These are phyloP conservation scores for Penaeus japonicus DNA, from an alignment of 1,140 invertebrate species.

Conservation along the genomic window DNA sequence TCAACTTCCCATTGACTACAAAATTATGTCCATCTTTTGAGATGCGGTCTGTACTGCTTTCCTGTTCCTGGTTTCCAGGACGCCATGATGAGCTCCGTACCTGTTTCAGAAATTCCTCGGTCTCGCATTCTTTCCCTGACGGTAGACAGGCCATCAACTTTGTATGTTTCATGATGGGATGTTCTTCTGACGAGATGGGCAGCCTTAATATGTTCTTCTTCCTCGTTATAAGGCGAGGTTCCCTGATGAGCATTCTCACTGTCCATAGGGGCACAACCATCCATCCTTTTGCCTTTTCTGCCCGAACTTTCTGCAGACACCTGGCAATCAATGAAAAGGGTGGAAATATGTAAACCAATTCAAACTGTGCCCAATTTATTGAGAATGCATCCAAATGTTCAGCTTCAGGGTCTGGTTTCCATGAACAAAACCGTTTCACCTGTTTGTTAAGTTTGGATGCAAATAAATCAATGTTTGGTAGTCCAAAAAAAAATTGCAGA, in stretches of 20 bases:
- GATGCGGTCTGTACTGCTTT: neutral
- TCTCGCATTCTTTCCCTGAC: neutral
- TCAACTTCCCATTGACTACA: no score
- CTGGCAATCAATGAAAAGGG: constrained; percentile 19
- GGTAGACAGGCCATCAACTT: neutral
- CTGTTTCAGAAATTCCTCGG: neutral
- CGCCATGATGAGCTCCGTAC: neutral
- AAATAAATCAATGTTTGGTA: neutral
- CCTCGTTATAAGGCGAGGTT: neutral
- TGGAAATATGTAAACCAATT: neutral
- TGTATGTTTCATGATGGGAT: neutral
- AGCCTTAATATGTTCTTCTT: neutral
- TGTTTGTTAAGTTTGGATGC: neutral
- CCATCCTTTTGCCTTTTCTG: neutral
- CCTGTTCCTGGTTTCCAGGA: neutral
- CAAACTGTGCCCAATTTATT: constrained; percentile 9
- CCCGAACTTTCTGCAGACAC: neutral
- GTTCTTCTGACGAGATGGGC: neutral
- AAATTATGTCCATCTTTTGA: neutral
- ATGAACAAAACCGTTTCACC: constrained; percentile 2
- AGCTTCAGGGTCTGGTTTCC: constrained; percentile 22
- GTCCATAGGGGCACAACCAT: neutral
- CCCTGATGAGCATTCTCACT: neutral
- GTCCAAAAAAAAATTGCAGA: neutral
- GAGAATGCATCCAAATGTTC: constrained; percentile 24